Evolutionary conservation across 2,888 invertebrate genomes (phyloP), one percentile per base, ranked within the genome.

Genomic region (Geotrupes spiniger): DNA sequence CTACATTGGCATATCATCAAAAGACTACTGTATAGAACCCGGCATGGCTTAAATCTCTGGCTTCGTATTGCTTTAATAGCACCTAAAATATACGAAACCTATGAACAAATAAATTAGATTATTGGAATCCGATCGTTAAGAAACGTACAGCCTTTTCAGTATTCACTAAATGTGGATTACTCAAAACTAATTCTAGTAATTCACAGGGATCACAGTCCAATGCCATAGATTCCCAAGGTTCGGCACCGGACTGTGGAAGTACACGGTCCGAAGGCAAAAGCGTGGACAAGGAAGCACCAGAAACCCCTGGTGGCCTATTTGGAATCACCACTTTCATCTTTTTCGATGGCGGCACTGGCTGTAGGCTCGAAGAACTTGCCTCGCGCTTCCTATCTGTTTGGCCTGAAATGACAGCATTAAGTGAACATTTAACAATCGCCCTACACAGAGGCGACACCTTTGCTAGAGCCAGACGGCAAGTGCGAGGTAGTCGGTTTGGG

Each of bases 1-100:
- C 87, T 82, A 43, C 88, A 79, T 72, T 92, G 92, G 0, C 87
- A 87, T 12, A 93, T 71, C 68, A 91, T 87, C 46, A 92, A 77
- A 42, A 97, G 74, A 28, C 87, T 83, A 67, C 91, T 80, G 63
- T 85, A 89, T 0, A 89, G 74, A 26, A 89, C 69, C 16, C 85
- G 83, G 60, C 93, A 92, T 2, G 93, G 91, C 65, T 93, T 94
- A 43, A 87, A 83, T 38, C 91, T 79, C 57, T 89, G 87, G 4
- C 80, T 80, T 53, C 86, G 84, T 1, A 95, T 77, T 0, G 84
- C 78, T 62, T 88, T 89, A 21, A 95, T 84, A n/a, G 90, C 87
- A 1, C 94, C 93, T 58, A 93, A 89, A n/a, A 96, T 75, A 4
- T 91, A 78, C 0, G 85, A 84, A 38, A 84, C 71, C 84, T 84